A percentile compares a stretch with the other conserved stretches of the same genome.
Conservation (phyloP, 2,113 vertebrate genomes). For the Haplochromis burtoni region DNA sequence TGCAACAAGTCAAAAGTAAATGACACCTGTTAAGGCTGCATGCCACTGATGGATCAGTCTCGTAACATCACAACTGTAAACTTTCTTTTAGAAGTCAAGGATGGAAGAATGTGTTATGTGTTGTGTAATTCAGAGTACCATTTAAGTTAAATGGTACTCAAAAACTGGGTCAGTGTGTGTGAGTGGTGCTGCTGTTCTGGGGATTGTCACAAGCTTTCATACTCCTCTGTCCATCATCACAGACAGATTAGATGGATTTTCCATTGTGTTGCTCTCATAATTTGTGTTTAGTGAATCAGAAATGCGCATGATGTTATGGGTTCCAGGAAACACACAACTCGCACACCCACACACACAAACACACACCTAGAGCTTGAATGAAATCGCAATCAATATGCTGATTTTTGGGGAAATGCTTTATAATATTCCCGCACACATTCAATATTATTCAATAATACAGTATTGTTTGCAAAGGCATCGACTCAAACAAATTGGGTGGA, state of each 20-base stretch:
- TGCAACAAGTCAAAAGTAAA: not conserved
- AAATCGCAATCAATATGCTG: not conserved
- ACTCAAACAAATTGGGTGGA: not conserved
- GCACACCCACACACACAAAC: not conserved
- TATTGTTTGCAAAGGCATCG: not conserved
- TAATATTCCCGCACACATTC: not conserved
- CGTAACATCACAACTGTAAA: not conserved
- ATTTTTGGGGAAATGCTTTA: not conserved
- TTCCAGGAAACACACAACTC: not conserved
- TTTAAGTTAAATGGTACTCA: not conserved
- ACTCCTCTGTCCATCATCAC: conserved; percentile 24
- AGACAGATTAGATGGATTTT: conserved; percentile 19
- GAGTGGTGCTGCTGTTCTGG: not conserved
- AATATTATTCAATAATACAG: not conserved
- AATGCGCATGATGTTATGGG: not conserved
- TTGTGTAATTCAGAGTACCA: not conserved
- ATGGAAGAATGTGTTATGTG: not conserved
- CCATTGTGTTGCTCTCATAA: conserved; percentile 2
- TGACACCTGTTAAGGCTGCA: not conserved
- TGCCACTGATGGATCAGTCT: not conserved
- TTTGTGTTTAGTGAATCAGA: conserved; percentile 2
- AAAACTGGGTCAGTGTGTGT: conserved; percentile 40
- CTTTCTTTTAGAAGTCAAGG: not conserved
- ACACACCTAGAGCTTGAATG: not conserved
- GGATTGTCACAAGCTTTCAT: conserved; percentile 26